A percentile compares a stretch with the other conserved stretches of the same genome.
Evolutionary conservation across 2,888 invertebrate species (phyloP).

Genomic region (Tanaodytes sp.): DNA sequence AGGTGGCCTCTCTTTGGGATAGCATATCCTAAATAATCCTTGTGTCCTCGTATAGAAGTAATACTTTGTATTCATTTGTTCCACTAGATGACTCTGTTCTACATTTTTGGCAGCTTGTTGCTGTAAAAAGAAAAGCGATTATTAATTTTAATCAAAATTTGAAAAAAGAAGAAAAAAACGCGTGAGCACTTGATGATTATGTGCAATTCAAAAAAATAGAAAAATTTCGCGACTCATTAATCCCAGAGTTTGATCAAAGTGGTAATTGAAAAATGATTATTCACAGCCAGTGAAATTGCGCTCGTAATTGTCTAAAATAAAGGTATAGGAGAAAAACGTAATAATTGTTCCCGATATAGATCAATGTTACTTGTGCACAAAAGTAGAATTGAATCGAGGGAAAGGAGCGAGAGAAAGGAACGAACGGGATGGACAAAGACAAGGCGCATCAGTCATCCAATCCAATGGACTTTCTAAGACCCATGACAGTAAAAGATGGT

Average conservation of each 20-base stretch:
- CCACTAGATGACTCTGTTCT: conserved; percentile 81
- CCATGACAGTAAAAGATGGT: conserved; percentile 16
- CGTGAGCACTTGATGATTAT: no score
- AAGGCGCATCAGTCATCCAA: conserved; percentile 4
- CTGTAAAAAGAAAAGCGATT: conserved; percentile 73
- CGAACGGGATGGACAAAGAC: conserved; percentile 16
- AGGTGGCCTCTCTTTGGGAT: conserved; percentile 91
- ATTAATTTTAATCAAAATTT: background rate
- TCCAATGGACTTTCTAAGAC: conserved; percentile 21
- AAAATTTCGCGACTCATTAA: no score
- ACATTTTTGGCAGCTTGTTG: conserved; percentile 82
- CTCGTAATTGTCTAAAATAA: conserved; percentile 12
- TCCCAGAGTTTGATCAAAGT: no score
- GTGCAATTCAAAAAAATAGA: no score
- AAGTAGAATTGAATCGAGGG: conserved; percentile 30
- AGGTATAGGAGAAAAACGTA: conserved; percentile 12
- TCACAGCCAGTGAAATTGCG: conserved; percentile 10
- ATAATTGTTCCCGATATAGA: conserved; percentile 31
- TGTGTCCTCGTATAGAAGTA: conserved; percentile 93
- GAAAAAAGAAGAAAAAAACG: no score
- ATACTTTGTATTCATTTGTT: conserved; percentile 88
- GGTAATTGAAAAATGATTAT: conserved; percentile 20
- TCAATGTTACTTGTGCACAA: conserved; percentile 31
- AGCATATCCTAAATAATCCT: conserved; percentile 94
- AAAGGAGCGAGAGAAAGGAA: conserved; percentile 39